Base-by-base conservation (phyloP, 1,140 invertebrate species). In the Lasaia peninsularis region DNA sequence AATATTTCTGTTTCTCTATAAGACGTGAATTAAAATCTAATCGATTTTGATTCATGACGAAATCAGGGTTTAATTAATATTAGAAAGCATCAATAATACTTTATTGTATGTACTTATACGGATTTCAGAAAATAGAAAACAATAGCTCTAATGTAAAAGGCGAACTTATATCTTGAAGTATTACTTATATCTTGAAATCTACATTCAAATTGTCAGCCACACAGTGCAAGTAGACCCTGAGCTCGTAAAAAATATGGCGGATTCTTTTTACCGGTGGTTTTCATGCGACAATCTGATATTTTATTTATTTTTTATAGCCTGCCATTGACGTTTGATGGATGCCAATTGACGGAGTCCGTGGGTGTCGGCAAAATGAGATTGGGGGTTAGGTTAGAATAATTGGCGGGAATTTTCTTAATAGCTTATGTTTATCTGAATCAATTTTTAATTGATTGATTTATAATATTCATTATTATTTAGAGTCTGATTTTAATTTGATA, bases 231-330 rank as follows among this genome's bases (percentile, higher is more conserved):
- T 32, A 58, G 12, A 52, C 33, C 48, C 6, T 16, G 34, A 49
- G 21, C 54, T 60, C 56, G 52, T 34, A 56, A 58, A 71, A 72
- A 69, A 68, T 57, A 60, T 58, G 54, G 65, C 55, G 67, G 65
- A 77, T 69, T 75, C 69, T 69, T 73, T 72, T 68, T 70, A 69
- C 49, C 62, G 65, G 55, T 62, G 37, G 37, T 40, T 69, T 73
- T 62, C 56, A 56, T 58, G 69, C 73, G 73, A 76, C 80, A 82
- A 86, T 81, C 73, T 79, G 80, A 79, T 83, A 80, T 83, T 79
- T 83, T 84, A 83, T 86, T 83, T 75, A 75, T 77, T 73, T 80
- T 86, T 84, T 83, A 82, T 75, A 60, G 69, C 74, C 75, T 77
- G 73, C 71, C 61, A 79, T 81, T 84, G 83, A 81, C 78, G 72